Evolutionary conservation across 2,113 vertebrate genomes (phyloP), one percentile per base, ranked within the genome.

Genomic region (Hymenochirus boettgeri): DNA sequence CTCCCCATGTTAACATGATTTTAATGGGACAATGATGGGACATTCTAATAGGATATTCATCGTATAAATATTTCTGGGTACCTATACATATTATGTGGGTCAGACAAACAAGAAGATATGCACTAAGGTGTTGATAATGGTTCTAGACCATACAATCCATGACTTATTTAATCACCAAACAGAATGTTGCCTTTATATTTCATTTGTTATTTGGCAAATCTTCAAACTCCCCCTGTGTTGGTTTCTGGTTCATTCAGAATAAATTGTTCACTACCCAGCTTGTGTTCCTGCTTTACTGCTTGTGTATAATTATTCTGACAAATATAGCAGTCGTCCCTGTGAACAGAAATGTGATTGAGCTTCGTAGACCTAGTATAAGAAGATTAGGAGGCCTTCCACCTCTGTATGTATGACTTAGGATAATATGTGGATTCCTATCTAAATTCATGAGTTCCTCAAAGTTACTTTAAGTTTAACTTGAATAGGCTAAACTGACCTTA

Each of bases 391-490:
- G 5, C 83, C 69, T 74, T 81, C 76, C 75, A 78, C 66, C 69
- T 82, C 70, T 75, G 52, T 80, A 79, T 82, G 78, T 83, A 84
- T 80, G 77, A 80, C 82, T 86, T 85, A 73, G 80, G 77, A 81
- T 87, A 85, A 82, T 86, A 85, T 80, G 81, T 82, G 80, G 80
- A 85, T 87, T 85, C 76, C 85, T 85, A 84, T 89, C 83, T 88
- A 90, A 90, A 90, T 89, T 90, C 85, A 86, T 89, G 86, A 88
- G 84, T 82, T 85, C 76, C 81, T 82, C 77, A 82, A 79, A 83
- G 82, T 86, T 81, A 83, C 84, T 81, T 75, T 83, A 75, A 75
- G 78, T 83, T 86, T 85, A 85, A 79, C 76, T 78, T 80, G 80
- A 84, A 86, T 82, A 81, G 42, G 42, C 26, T 46, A 60, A 79